Evolutionary conservation across 1,140 invertebrate genomes (phyloP), one percentile per base, ranked within the genome.

Genomic region (Holotrichia oblita): DNA sequence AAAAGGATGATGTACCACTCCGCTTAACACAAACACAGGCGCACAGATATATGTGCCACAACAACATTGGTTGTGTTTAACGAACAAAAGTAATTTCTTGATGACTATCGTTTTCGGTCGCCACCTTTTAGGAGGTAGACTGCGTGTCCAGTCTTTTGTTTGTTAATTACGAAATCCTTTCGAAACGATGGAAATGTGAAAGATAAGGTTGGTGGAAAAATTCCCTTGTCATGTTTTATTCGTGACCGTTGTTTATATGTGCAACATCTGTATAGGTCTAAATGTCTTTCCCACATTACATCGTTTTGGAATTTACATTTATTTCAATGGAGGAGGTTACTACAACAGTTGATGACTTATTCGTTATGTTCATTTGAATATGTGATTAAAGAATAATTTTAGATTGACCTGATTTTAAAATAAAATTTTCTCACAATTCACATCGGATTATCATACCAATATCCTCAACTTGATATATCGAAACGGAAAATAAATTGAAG

Each of bases 121-220:
- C 17, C 48, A 55, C 14, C 48, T 55, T 55, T 55, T 55, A 17
- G 48, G 17, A 55, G 14, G 48, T 55, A 55, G 48, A 55, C 48
- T 55, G 48, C 48, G 48, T 55, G 48, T 55, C 48, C 48, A 55
- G 48, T 55, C 48, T 55, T 55, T 55, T 55, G 48, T 55, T 55
- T 55, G 48, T 55, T 55, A 55, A 55, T 55, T 55, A 17, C n/a
- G 48, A 14, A 55, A 17, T 55, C 17, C 17, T 55, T 14, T 6
- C 48, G 48, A 55, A 20, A n/a, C 14, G 48, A 6, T 7, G 48
- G n/a, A 34, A 34, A 34, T 34, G 27, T 34, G 27, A 34, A 4
- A 55, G 48, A 55, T 55, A 55, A 55, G 48, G 6, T 55, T 55
- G 48, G 14, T 17, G 48, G 48, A 55, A 55, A 55, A 55, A 55